Base-by-base conservation (phyloP, 2,888 invertebrate genomes). In the Automeris io region DNA sequence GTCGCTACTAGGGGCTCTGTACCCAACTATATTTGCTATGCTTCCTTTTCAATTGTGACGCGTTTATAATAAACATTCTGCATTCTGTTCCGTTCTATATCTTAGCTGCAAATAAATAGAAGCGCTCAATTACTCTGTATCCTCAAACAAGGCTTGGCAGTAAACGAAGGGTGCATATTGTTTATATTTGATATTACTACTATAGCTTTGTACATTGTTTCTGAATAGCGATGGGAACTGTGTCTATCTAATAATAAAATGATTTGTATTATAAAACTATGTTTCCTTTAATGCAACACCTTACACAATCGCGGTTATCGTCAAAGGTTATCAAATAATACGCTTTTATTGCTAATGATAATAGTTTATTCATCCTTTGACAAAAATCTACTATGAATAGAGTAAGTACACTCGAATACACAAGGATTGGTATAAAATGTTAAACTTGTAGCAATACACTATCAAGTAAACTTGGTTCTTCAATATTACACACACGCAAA, bases 151-250 rank as follows among this genome's bases (percentile, higher is more conserved):
- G 82, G 85, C 86, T 86, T 85, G 80, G 29, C 85, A 85, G 85
- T 81, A 80, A 85, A 80, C 81, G 82, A 83, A 83, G 85, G 85
- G 86, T 85, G 86, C 86, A 85, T 85, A 85, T 83, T 86, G 85
- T 86, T 86, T 86, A 85, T 86, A 86, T 85, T 85, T 86, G 86
- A 87, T 87, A 87, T 87, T 87, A 85, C 86, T 87, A 86, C 83
- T 88, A 88, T 90, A 90, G 90, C 90, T 90, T 90, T 90, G 89
- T 90, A 90, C 90, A 90, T 89, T 90, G 86, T 89, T 89, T 89
- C 89, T 89, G 88, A 89, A 89, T 89, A 89, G 90, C 90, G 88
- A 87, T 88, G 88, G 90, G 89, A 90, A 90, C 89, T 89, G 90
- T 90, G 90, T 90, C 90, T 90, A 90, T 89, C 88, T 88, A 88